Evolutionary conservation across 2,113 vertebrate species (phyloP).

Genomic region (Pontoporia blainvillei): DNA sequence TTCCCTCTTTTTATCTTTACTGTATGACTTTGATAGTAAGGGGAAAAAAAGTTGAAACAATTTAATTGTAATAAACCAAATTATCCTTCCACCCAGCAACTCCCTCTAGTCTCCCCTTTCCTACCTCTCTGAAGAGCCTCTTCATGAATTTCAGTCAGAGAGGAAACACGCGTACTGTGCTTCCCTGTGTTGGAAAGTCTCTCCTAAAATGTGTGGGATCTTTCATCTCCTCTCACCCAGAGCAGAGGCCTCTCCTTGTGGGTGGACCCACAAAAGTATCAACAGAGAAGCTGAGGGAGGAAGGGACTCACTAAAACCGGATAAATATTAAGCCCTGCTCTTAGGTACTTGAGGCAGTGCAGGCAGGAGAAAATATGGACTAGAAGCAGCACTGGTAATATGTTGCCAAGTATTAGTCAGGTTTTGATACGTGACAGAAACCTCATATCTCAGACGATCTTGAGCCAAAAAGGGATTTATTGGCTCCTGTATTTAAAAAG

Average conservation of each 20-base stretch:
- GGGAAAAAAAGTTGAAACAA: accelerated
- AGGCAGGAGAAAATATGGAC: background rate
- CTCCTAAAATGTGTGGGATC: background rate
- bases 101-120: background rate
- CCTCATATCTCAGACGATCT: background rate
- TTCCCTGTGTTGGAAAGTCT: background rate
- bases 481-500: background rate
- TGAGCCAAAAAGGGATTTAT: background rate
- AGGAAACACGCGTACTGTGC: background rate
- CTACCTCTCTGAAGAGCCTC: background rate
- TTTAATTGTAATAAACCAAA: background rate
- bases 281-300: background rate
- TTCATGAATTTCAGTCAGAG: background rate
- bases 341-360: background rate
- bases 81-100: background rate
- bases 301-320: background rate
- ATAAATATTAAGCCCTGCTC: background rate
- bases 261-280: background rate
- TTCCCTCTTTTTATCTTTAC: background rate
- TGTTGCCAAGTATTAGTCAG: background rate
- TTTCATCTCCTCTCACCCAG: background rate
- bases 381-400: background rate
- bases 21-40: background rate
- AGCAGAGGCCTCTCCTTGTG: background rate
- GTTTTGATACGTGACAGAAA: background rate